A percentile compares a stretch with the other conserved stretches of the same genome.
phyloP scores from a whole-genome alignment of 2,797 vertebrate species.

The Sciurus vulgaris region DNA sequence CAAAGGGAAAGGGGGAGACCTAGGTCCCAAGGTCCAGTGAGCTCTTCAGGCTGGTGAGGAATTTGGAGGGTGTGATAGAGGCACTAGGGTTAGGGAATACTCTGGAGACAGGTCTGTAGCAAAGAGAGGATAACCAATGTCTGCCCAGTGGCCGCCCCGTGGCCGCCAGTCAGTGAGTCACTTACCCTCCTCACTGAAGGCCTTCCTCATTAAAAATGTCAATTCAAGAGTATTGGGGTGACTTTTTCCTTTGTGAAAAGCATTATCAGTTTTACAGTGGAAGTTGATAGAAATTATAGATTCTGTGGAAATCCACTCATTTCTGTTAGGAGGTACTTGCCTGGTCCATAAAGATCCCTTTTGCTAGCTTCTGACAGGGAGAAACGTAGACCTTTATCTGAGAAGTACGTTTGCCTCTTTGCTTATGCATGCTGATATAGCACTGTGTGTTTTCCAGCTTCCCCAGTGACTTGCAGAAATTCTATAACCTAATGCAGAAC shows the following conservation, averaged over 20 bases:
- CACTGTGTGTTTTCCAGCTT: conserved; percentile 55
- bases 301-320: conserved; percentile 3
- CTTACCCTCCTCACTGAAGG: neutral
- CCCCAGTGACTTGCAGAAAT: conserved; percentile 62
- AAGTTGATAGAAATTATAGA: neutral
- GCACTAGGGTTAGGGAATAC: neutral
- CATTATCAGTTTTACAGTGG: conserved; percentile 44
- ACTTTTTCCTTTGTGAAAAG: conserved; percentile 5
- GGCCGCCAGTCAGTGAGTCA: neutral
- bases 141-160: no score
- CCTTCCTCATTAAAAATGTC: conserved; percentile 14
- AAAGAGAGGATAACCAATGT: neutral
- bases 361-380: neutral
- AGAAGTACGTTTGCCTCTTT: conserved; percentile 27
- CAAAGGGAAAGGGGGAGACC: neutral
- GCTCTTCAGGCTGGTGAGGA: neutral
- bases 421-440: conserved; percentile 58
- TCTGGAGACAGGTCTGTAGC: neutral
- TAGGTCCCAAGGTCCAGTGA: neutral
- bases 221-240: neutral
- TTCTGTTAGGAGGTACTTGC: neutral
- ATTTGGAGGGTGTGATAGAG: neutral
- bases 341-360: neutral
- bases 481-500: conserved; percentile 56
- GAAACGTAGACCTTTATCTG: conserved; percentile 15